Base-by-base conservation (phyloP, 2,797 vertebrate species). In the Anabacerthia variegaticeps region DNA sequence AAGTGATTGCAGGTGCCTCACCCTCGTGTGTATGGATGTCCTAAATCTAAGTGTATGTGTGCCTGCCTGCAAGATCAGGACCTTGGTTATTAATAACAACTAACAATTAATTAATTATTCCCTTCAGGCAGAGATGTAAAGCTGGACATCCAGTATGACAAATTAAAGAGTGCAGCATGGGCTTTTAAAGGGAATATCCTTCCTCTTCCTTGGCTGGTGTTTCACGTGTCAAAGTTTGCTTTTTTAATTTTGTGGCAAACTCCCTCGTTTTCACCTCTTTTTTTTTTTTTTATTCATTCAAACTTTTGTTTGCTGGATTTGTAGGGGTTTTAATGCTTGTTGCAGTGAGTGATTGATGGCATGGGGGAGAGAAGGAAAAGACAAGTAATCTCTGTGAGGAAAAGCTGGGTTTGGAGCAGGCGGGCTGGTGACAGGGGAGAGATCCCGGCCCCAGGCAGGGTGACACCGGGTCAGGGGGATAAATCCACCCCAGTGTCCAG, bases 31-130 rank as follows among this genome's bases (percentile, higher is more conserved):
- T 12, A 2, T 4, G 67, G 55, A 46, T 67, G 55, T 89, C 78
- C 65, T 71, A 61, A 94, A 89, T 78, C 61, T 27, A 36, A 89
- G 56, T 7, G 21, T 67, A 28, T 58, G 61, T 0, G 0, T 76
- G 52, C 77, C 81, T 91, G 52, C 49, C 86, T 95, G 79, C 10
- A 30, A 77, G 92, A 77, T 86, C 76, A 68, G 61, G 90, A 85
- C 92, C 92, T 95, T 5, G 1, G 91, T 89, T 95, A 90, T 89
- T 96, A 94, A 72, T 71, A 96, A 88, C 72, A 92, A 89, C 93
- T 94, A 97, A 92, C 79, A 84, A 92, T 89, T 96, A 95, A 91
- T 94, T 96, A 96, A 96, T 96, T 89, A 93, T 90, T 96, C 91
- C 93, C 76, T 23, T 74, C 68, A 93, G 94, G 66, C 86, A 73